Base-by-base conservation (phyloP, 2,888 invertebrate species). In the Apodemia zela region DNA sequence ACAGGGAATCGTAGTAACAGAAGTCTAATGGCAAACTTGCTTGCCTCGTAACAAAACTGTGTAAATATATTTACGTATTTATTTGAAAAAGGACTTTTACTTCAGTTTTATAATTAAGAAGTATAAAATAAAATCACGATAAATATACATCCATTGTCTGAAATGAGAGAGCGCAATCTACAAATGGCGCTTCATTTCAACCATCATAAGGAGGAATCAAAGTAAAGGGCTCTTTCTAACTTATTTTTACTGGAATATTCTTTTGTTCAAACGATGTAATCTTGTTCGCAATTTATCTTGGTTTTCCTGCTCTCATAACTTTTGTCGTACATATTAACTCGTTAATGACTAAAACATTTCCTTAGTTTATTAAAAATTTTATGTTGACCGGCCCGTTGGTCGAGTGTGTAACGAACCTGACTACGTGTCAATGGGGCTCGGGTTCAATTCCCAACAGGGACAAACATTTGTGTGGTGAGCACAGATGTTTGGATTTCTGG, bases 121-220 rank as follows among this genome's bases (percentile, higher is more conserved):
- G 51, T 51, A 18, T 51, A 51, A 49, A 17, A 49, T 18, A 49
- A 49, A 49, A 51, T 25, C 51, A 51, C 13, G 51, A 51, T 51
- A 51, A 51, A 51, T 51, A 51, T 21, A 21, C 21, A 18, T 21
- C 21, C 21, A 51, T 51, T 51, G 21, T 51, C 51, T 51, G 51
- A 21, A 21, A 21, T 51, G 51, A 51, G 62, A 38, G 62, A 64
- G 57, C 61, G 62, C 60, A 64, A 66, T 66, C 62, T 62, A 73
- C 78, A 81, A 84, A 82, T 76, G 78, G 75, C 76, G 75, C 80
- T 81, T 65, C 63, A 65, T 83, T 84, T 78, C 71, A 68, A 68
- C 73, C 81, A 81, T 85, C 82, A 85, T 85, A 82, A 75, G 72
- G 73, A 79, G 77, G 80, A 84, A 82, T 82, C 84, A 83, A 84